Conservation (phyloP, 2,888 invertebrate genomes). For the Nycteola revayana region DNA sequence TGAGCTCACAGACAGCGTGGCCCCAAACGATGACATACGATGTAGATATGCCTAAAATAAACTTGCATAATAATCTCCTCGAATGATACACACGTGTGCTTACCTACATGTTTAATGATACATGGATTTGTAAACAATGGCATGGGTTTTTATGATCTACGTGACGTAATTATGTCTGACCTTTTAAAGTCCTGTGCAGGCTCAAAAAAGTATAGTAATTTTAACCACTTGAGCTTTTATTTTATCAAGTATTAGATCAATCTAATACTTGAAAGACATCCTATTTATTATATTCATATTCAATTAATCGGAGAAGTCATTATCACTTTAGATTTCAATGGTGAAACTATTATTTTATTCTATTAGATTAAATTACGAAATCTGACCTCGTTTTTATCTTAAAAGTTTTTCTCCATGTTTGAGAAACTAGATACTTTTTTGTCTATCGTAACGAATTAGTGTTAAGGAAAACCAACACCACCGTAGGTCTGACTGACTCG, state of each 20-base stretch:
- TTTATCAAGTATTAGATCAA: too few relatives aligned
- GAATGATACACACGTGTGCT: slow-evolving; percentile 17
- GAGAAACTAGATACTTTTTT: slow-evolving; percentile 43
- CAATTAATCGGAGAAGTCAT: slow-evolving; percentile 7
- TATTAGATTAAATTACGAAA: slow-evolving; percentile 22
- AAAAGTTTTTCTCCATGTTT: slow-evolving; percentile 37
- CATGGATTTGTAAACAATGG: slow-evolving; percentile 18
- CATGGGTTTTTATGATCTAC: slow-evolving; percentile 20
- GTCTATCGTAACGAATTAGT: slow-evolving; percentile 53
- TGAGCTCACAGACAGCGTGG: slow-evolving; percentile 58
- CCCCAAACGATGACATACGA: slow-evolving; percentile 43
- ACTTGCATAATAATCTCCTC: slow-evolving; percentile 32
- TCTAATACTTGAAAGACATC: slow-evolving; percentile 31
- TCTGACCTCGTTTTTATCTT: slow-evolving; percentile 17
- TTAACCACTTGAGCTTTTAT: slow-evolving; percentile 14
- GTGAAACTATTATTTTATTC: slow-evolving; percentile 20
- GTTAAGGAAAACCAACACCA: slow-evolving; percentile 49
- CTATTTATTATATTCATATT: background rate
- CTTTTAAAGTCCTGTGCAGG: slow-evolving; percentile 28
- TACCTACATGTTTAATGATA: slow-evolving; percentile 17
- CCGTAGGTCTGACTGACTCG: slow-evolving; percentile 39
- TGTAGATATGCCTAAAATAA: slow-evolving; percentile 40
- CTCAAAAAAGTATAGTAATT: slow-evolving; percentile 10
- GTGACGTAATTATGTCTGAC: slow-evolving; percentile 17
- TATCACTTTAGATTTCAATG: slow-evolving; percentile 22